Evolutionary conservation across 1,140 invertebrate species (phyloP), one percentile per base, ranked within the genome.

Genomic region (Stegodyphus mimosarum): DNA sequence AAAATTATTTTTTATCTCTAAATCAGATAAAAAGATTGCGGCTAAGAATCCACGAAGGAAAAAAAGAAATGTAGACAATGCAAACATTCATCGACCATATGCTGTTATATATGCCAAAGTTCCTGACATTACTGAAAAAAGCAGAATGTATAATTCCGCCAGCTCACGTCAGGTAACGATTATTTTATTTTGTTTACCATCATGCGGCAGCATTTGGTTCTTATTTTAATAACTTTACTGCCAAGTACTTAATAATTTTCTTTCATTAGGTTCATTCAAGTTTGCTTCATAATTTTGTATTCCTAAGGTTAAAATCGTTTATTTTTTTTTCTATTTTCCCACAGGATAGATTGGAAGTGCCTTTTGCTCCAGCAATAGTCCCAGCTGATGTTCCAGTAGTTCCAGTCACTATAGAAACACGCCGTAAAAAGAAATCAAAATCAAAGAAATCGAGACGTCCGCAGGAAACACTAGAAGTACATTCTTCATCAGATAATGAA

Each of bases 51-150:
- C 74, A 49, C 33, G 70, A 6, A 71, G 67, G 52, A 86, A 13
- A 66, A 86, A 86, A 50, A 10, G 83, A 9, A 69, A 51, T 5
- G 55, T 86, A 18, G 52, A 50, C 1, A 66, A 77, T 52, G 50
- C 17, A 33, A 17, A 15, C 2, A 15, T n/a, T 9, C 48, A 67
- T n/a, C 52, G 73, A 6, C 83, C 83, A 0, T 86, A 86, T 11
- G 83, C 83, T 48, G 66, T 86, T 5, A 50, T 86, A 15, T 86
- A 86, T 49, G 75, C 83, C 6, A 86, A 86, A 53, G 53, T 86
- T 72, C 75, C 74, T 7, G 75, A 77, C 17, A 72, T 60, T 49
- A 77, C 74, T 7, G 7, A 18, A 60, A 33, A 55, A 50, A 64
- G 33, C 17, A 64, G 49, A n/a, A 60, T 33, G 3, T 33, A 33